Conservation (phyloP, 2,113 vertebrate species). For the Trogon melanurus region DNA sequence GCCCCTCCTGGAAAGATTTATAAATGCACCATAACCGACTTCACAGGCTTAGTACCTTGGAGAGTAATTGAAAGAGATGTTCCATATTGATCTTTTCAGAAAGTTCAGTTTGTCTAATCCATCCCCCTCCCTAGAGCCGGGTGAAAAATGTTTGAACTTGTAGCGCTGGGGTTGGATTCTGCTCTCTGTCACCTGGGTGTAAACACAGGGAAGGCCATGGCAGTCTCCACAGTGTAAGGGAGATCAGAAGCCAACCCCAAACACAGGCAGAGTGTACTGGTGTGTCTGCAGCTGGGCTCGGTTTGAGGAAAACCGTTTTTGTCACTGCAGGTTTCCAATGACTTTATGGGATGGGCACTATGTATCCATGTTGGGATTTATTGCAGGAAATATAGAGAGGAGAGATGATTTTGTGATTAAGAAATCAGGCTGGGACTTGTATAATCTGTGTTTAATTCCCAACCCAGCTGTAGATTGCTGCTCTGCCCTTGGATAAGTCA, state of each 20-base stretch:
- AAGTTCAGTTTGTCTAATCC: constrained; percentile 70
- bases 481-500: constrained; percentile 44
- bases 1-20: constrained; percentile 61
- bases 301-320: background rate
- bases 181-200: background rate
- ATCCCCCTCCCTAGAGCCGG: background rate
- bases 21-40: constrained; percentile 62
- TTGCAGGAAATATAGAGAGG: background rate
- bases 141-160: constrained; percentile 63
- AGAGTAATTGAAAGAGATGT: constrained; percentile 73
- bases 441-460: constrained; percentile 54
- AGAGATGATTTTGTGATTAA: constrained; percentile 40
- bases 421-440: constrained; percentile 7
- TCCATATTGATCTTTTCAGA: constrained; percentile 72
- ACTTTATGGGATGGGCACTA: background rate
- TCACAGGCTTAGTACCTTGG: constrained; percentile 58
- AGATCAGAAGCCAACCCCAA: background rate
- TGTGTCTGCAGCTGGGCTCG: background rate
- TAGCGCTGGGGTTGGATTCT: constrained; percentile 18
- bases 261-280: background rate
- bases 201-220: background rate
- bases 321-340: background rate
- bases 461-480: constrained; percentile 5
- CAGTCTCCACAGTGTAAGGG: background rate
- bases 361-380: background rate